Evolutionary conservation across 1,140 invertebrate species (phyloP).

Genomic region (Zaprionus gabonicus): DNA sequence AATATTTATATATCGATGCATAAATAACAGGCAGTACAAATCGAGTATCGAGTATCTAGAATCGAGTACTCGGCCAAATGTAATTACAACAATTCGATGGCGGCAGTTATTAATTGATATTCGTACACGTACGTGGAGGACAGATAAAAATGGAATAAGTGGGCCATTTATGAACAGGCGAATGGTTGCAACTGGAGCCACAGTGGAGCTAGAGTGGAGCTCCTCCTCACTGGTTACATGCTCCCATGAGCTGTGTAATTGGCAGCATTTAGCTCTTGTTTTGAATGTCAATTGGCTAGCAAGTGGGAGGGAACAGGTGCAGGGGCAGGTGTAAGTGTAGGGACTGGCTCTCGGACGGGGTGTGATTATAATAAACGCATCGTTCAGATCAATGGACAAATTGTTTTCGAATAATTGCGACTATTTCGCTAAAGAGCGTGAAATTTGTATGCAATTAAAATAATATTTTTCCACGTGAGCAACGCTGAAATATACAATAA

Average conservation of each 20-base stretch:
- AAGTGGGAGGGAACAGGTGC: slow-evolving; percentile 7
- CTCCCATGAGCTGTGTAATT: slow-evolving; percentile 49
- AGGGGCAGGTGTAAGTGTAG: not conserved
- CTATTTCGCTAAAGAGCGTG: slow-evolving; percentile 65
- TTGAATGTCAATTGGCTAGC: slow-evolving; percentile 46
- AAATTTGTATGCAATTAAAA: slow-evolving; percentile 81
- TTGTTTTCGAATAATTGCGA: slow-evolving; percentile 67
- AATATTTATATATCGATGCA: slow-evolving; percentile 46
- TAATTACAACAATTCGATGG: slow-evolving; percentile 59
- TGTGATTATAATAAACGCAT: slow-evolving; percentile 44
- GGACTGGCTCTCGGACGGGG: not conserved
- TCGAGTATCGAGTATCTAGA: slow-evolving; percentile 29
- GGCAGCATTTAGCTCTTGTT: slow-evolving; percentile 48
- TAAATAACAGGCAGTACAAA: slow-evolving; percentile 28
- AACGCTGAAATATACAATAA: slow-evolving; percentile 28
- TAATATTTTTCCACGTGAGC: slow-evolving; percentile 71
- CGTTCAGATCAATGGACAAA: slow-evolving; percentile 68
- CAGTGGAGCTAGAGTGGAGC: not conserved
- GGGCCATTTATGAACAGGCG: slow-evolving; percentile 51
- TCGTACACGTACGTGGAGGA: slow-evolving; percentile 38
- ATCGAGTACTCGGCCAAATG: slow-evolving; percentile 27
- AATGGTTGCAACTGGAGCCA: not conserved
- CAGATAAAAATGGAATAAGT: slow-evolving; percentile 58
- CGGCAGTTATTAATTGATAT: slow-evolving; percentile 70
- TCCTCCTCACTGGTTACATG: slow-evolving; percentile 45